Percentiles rank a stretch among this genome's conserved stretches.
Evolutionary conservation across 1,140 invertebrate genomes (phyloP).

Genomic region (Drosophila littoralis): DNA sequence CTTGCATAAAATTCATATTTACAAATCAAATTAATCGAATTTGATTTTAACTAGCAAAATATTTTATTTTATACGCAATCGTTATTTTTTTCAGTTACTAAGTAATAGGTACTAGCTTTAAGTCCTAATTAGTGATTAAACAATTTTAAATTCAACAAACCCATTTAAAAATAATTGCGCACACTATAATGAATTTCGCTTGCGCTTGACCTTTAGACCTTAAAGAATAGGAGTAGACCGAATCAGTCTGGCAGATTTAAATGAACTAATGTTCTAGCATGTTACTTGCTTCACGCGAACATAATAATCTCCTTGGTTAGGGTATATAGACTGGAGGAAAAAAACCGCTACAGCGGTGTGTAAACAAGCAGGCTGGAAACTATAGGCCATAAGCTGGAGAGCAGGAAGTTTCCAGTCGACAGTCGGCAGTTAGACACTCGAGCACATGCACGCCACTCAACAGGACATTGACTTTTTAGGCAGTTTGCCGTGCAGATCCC

Average conservation of each 20-base stretch:
- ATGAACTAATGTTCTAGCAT: background rate
- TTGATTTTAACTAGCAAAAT: too few species aligned
- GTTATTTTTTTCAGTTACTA: too few species aligned
- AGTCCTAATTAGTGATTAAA: too few species aligned
- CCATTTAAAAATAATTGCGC: too few species aligned
- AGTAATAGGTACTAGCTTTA: too few species aligned
- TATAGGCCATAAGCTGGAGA: conserved; percentile 23
- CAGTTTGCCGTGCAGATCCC: conserved; percentile 37
- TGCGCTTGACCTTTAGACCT: too few species aligned
- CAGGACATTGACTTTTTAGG: conserved; percentile 64
- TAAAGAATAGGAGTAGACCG: too few species aligned
- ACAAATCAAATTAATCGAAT: too few species aligned
- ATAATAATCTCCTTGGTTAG: background rate
- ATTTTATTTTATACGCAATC: too few species aligned
- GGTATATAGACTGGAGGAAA: background rate
- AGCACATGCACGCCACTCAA: conserved; percentile 57
- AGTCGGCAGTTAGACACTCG: conserved; percentile 58
- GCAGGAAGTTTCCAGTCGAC: conserved; percentile 36
- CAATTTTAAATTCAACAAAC: too few species aligned
- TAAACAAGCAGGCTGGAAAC: conserved; percentile 59
- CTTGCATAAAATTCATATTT: background rate
- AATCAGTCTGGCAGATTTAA: background rate
- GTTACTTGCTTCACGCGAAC: background rate
- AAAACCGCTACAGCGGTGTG: conserved; percentile 31
- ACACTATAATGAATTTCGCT: too few species aligned